A percentile compares a stretch with the other conserved stretches of the same genome.
Evolutionary conservation across 2,888 invertebrate species (phyloP).

Genomic region (Adela reaumurella): DNA sequence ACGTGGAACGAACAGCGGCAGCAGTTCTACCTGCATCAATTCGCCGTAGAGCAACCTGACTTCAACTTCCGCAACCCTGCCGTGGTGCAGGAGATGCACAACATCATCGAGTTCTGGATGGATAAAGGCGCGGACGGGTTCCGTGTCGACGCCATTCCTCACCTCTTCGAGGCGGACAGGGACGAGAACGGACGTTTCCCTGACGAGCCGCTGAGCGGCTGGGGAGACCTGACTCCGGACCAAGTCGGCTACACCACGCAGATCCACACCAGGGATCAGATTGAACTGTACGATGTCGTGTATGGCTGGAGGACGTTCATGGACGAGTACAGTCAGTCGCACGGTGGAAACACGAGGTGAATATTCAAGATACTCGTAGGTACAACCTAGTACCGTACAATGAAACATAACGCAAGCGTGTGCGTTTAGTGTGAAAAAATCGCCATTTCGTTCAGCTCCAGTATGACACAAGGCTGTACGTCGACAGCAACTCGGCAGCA

Average conservation of each 20-base stretch:
- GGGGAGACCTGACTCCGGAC: conserved; percentile 36
- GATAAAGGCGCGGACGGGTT: conserved; percentile 74
- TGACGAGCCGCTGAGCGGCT: conserved; percentile 50
- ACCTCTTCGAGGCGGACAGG: conserved; percentile 48
- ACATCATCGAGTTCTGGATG: conserved; percentile 70
- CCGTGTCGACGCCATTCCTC: conserved; percentile 64
- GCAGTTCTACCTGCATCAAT: too few relatives aligned
- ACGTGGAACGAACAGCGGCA: too few relatives aligned
- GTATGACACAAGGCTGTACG: too few relatives aligned
- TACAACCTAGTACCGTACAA: too few relatives aligned
- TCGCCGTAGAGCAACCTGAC: conserved; percentile 60
- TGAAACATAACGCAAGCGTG: too few relatives aligned
- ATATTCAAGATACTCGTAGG: conserved; percentile 10
- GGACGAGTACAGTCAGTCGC: conserved; percentile 39
- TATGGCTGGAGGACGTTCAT: conserved; percentile 55
- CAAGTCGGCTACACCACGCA: conserved; percentile 58
- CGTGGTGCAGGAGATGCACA: conserved; percentile 50
- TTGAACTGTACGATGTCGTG: conserved; percentile 53
- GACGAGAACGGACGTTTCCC: conserved; percentile 31
- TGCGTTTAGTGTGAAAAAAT: too few relatives aligned
- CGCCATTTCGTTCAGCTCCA: too few relatives aligned
- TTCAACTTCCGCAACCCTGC: conserved; percentile 64
- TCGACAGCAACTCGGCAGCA: too few relatives aligned
- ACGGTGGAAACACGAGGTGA: conserved; percentile 40
- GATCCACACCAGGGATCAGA: conserved; percentile 59